Percentiles rank a stretch among this genome's conserved stretches.
Evolutionary conservation across 2,888 invertebrate species (phyloP).

Genomic region (Philhelius pedissequus): DNA sequence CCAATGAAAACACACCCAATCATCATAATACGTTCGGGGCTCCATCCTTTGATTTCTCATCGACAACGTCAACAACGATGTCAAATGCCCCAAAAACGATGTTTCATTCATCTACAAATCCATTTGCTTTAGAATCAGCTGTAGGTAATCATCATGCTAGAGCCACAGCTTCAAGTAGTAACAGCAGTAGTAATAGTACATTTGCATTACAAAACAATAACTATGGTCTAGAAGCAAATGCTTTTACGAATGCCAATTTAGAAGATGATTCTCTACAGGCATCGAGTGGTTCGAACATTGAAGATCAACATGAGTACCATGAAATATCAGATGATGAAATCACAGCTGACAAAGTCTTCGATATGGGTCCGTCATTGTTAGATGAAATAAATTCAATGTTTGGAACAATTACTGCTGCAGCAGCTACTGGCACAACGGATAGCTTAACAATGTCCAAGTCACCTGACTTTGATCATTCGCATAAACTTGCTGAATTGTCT

Average conservation of each 20-base stretch:
- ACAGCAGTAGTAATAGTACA: conserved; percentile 67
- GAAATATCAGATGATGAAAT: conserved; percentile 90
- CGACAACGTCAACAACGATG: conserved; percentile 45
- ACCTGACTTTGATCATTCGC: conserved; percentile 80
- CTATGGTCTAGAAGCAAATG: conserved; percentile 75
- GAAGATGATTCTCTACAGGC: conserved; percentile 69
- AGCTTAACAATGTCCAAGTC: conserved; percentile 76
- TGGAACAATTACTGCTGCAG: conserved; percentile 80
- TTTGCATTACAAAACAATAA: conserved; percentile 77
- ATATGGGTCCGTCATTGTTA: conserved; percentile 92
- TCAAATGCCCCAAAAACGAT: conserved; percentile 53
- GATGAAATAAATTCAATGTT: conserved; percentile 95
- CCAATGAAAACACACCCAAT: conserved; percentile 78
- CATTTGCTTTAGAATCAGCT: conserved; percentile 73
- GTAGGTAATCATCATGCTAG: conserved; percentile 66
- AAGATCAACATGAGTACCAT: conserved; percentile 86
- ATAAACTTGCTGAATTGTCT: conserved; percentile 83
- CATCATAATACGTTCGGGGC: conserved; percentile 73
- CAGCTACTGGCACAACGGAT: conserved; percentile 60
- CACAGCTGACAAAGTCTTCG: conserved; percentile 80
- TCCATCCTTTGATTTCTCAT: conserved; percentile 76
- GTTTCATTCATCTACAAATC: conserved; percentile 75
- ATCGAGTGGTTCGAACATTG: conserved; percentile 72
- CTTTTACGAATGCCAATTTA: conserved; percentile 71
- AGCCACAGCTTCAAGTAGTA: conserved; percentile 60